phyloP scores from a whole-genome alignment of 2,113 vertebrate species.

The Semicossyphus pulcher region DNA sequence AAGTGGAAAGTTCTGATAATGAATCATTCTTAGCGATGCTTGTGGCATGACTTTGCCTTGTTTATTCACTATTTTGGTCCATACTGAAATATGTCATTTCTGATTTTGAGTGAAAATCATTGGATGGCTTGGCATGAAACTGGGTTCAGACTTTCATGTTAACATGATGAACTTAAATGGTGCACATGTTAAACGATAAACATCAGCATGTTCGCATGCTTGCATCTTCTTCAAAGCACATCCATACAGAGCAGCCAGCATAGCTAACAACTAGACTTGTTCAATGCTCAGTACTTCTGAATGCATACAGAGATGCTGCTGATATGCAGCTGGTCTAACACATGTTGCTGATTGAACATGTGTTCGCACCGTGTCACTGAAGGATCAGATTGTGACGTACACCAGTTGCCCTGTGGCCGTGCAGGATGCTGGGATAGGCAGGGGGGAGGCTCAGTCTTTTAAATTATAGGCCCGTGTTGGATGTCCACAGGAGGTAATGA shows the following conservation, averaged over 20 bases:
- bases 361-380: constrained; percentile 46
- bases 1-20: neutral
- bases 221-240: too few relatives aligned
- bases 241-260: neutral
- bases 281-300: constrained; percentile 13
- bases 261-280: neutral
- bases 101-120: too few relatives aligned
- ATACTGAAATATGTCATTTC: neutral
- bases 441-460: constrained; percentile 26
- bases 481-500: constrained; percentile 65
- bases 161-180: neutral
- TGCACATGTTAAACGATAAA: neutral
- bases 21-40: neutral
- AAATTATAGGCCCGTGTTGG: constrained; percentile 69
- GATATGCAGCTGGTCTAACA: constrained; percentile 9
- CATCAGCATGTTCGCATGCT: neutral
- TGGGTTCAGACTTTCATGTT: neutral
- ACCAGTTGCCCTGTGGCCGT: constrained; percentile 43
- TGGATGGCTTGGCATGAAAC: too few relatives aligned
- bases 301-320: constrained; percentile 11
- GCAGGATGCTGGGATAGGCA: constrained; percentile 37
- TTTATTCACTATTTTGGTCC: neutral
- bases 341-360: constrained; percentile 52
- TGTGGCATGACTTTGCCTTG: neutral
- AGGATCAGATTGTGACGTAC: constrained; percentile 43